Conservation (phyloP, 2,113 vertebrate genomes). For the Micronisus gabar region DNA sequence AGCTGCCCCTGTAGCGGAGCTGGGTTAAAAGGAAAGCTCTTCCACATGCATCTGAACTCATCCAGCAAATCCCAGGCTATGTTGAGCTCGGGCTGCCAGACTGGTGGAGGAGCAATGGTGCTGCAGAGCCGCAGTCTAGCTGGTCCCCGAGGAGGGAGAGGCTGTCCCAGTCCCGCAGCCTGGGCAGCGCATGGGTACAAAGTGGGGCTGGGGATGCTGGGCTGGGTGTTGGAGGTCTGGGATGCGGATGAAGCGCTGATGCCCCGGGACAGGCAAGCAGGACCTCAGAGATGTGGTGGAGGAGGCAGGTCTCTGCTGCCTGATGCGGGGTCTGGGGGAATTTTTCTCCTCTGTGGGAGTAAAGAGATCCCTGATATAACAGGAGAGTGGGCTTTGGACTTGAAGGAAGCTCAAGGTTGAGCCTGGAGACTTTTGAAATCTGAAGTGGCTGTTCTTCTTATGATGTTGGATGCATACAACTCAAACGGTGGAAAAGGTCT, state of each 20-base stretch:
- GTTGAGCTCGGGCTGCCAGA: rapidly evolving
- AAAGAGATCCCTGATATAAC: rapidly evolving
- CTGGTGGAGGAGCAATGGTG: neutral
- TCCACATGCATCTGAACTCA: neutral
- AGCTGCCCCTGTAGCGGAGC: neutral
- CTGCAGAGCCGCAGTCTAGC: neutral
- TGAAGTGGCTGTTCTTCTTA: neutral
- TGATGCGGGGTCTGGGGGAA: rapidly evolving
- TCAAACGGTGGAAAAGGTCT: neutral
- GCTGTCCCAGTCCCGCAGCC: neutral
- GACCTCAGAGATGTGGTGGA: rapidly evolving
- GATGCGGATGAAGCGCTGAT: neutral
- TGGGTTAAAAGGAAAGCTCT: neutral
- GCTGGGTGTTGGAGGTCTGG: neutral
- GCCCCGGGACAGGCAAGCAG: neutral
- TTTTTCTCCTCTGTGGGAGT: neutral
- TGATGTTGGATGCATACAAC: neutral
- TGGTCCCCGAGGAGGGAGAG: neutral
- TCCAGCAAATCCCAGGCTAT: neutral
- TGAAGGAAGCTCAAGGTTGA: neutral
- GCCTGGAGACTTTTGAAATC: neutral
- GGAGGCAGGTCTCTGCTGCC: neutral
- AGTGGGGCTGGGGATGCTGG: neutral
- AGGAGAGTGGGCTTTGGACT: neutral
- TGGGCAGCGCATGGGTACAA: rapidly evolving